phyloP scores from a whole-genome alignment of 2,888 invertebrate genomes.

The Pterostichus madidus region DNA sequence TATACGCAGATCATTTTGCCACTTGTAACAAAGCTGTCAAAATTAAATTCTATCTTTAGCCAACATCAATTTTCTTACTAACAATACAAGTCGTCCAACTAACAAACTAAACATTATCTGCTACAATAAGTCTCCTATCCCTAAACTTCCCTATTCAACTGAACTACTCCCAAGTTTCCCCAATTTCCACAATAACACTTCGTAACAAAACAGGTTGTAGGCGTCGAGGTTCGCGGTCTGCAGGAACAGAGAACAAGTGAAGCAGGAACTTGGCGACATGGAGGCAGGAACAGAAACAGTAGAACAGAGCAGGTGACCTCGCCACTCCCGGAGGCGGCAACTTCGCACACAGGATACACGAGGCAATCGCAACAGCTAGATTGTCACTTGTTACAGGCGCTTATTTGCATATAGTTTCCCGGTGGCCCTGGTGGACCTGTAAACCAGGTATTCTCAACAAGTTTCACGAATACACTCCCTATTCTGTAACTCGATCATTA shows the following conservation, averaged over 20 bases:
- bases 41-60: no score
- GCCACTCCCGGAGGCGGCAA: not conserved
- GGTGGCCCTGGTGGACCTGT: not conserved
- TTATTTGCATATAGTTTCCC: slow-evolving; percentile 11
- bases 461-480: not conserved
- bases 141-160: slow-evolving; percentile 1
- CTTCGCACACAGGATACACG: slow-evolving; percentile 2
- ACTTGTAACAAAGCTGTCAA: no score
- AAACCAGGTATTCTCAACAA: not conserved
- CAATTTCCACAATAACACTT: slow-evolving; percentile 12
- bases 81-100: no score
- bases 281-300: no score
- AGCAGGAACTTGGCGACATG: no score
- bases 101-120: not conserved
- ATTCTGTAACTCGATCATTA: no score
- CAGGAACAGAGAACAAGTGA: no score
- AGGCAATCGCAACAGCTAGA: slow-evolving; percentile 14
- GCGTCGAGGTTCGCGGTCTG: no score
- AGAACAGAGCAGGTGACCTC: not conserved
- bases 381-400: slow-evolving; percentile 11
- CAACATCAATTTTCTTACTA: no score
- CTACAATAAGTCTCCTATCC: not conserved
- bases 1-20: no score
- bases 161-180: not conserved
- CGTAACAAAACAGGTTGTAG: not conserved